Base-by-base conservation (phyloP, 2,797 vertebrate species). In the Fistularia commersonii region DNA sequence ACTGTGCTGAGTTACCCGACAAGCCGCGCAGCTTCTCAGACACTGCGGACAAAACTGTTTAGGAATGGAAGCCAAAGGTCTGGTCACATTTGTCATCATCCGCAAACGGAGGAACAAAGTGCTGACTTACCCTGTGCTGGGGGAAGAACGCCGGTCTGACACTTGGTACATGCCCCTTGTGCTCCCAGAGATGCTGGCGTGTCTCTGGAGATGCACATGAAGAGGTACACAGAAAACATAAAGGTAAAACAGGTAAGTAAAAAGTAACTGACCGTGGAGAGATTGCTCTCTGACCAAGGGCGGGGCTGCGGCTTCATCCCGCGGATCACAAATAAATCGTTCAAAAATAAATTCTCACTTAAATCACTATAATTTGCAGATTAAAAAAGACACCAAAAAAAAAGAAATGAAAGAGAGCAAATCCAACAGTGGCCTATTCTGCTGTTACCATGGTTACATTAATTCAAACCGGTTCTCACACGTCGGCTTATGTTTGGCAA, bases 151-250 rank as follows among this genome's bases (percentile, higher is more conserved):
- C 32, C 89, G 80, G 7, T 92, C 91, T 0, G 91, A 92, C 47
- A 91, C 90, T 68, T 90, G 89, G 84, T 92, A 90, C 87, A 92
- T 88, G 33, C 91, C 91, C 49, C 91, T 83, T 6, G 90, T 91
- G 57, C 82, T 85, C 7, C 89, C 89, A 23, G 90, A 91, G 64
- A 90, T 66, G 69, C 90, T 90, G 60, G 88, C 88, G 80, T 90
- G 90, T 74, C 91, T 92, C 90, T 93, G 77, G 5, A 59, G 42
- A 63, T 32, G 76, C 7, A 72, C 6, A 59, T 34, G 54, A 46
- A 56, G 7, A 46, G 47, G 33, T 45, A 45, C 23, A 34, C 7
- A 36, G 8, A 50, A 40, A 14, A 33, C 47, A 38, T 14, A 13
- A 9, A 42, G 23, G 12, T 9, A 33, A 46, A 15, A 11, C 23